Evolutionary conservation across 1,140 invertebrate genomes (phyloP).

Genomic region (Bombyx mandarina): DNA sequence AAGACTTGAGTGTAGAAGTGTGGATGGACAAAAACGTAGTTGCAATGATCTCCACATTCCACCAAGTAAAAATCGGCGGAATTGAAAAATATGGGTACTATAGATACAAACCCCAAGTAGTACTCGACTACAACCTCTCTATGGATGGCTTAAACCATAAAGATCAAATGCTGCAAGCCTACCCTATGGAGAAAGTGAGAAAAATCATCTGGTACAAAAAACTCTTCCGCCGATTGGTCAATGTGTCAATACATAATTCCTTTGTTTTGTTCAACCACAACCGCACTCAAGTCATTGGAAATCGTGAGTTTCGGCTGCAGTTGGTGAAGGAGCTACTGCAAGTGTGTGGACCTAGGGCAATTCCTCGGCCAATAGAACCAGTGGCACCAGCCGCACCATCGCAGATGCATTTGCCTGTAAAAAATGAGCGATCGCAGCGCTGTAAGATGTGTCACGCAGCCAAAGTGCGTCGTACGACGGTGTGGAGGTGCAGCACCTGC

Average conservation of each 20-base stretch:
- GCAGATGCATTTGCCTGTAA: background rate
- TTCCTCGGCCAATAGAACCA: background rate
- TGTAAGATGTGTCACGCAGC: background rate
- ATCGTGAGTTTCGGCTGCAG: background rate
- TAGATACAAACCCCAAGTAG: slow-evolving; percentile 11
- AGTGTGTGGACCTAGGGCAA: background rate
- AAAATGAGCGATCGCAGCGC: background rate
- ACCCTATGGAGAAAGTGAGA: slow-evolving; percentile 8
- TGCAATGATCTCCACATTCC: slow-evolving; percentile 12
- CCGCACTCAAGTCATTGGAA: background rate
- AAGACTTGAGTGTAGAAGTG: slow-evolving; percentile 16
- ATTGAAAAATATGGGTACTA: slow-evolving; percentile 11
- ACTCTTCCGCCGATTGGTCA: too few relatives aligned
- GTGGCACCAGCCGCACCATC: background rate
- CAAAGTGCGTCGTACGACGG: background rate
- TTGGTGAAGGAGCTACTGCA: background rate
- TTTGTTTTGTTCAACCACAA: background rate
- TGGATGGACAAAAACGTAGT: slow-evolving; percentile 13
- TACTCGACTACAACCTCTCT: slow-evolving; percentile 11
- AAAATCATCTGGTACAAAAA: background rate
- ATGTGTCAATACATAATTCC: background rate
- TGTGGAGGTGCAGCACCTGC: background rate
- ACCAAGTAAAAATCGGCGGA: slow-evolving; percentile 4
- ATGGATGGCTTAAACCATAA: slow-evolving; percentile 16
- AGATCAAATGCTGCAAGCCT: slow-evolving; percentile 12